Base-by-base conservation (phyloP, 2,888 invertebrate species). In the Macrosiphum euphorbiae region DNA sequence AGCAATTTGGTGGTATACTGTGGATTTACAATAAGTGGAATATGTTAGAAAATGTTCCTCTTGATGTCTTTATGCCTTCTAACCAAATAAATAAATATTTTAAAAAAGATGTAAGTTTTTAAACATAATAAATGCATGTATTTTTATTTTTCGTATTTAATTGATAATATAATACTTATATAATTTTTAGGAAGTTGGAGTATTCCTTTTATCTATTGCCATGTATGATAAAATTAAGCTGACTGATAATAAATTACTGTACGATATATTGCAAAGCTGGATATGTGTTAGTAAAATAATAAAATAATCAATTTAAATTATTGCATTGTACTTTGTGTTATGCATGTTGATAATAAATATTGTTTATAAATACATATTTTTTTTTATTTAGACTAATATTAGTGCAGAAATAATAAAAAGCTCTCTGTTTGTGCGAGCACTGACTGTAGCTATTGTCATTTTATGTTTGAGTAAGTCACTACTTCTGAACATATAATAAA, bases 371-470 rank as follows among this genome's bases (percentile, higher is more conserved):
- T 47, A 47, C 11, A 50, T 90, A 35, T n/a, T 61, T 50, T 92
- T 35, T 35, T 86, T 35, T 47, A 20, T 50, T 95, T 95, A 96
- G 26, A 95, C 98, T 97, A 97, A 96, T 94, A 97, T 97, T 95
- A 96, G 98, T 67, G 97, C 97, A 61, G 97, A 96, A 95, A 96
- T 96, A 94, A 96, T 97, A 26, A 96, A 96, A 95, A 96, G 97
- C 94, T 97, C 97, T 94, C 96, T 97, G 95, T 98, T 98, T 95
- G 97, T 98, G 95, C 97, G 98, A 95, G 96, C 97, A 94, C 96
- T 98, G 95, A 97, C 97, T 95, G 97, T 97, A 95, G 97, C 97
- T 58, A 97, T 98, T 95, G 97, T 97, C 95, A 97, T 97, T 95
- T 96, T 97, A 96, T 97, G 97, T 26, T 96, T 98, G 92, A 95